Evolutionary conservation across 2,888 invertebrate species (phyloP), one percentile per base, ranked within the genome.

Genomic region (Falcaria lacertinaria): DNA sequence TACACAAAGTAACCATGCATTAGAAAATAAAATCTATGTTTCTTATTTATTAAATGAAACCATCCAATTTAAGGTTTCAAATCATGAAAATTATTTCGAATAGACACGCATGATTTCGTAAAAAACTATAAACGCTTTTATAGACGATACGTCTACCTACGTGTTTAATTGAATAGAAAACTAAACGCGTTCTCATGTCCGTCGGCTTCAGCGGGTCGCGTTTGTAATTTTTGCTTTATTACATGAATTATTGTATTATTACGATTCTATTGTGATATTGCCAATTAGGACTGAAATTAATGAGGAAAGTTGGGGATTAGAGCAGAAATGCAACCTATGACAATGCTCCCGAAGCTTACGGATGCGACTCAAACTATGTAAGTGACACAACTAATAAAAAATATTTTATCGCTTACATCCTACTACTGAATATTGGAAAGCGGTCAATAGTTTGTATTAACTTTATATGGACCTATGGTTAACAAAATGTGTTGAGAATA

Each of bases 301-400:
- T 85, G 82, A 71, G 60, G 65, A 75, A 64, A 69, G 54, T 70
- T 54, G 52, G 70, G 59, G 57, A 61, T 57, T 76, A 72, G 50
- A 64, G 45, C 56, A 59, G 62, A 60, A 52, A 85, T 83, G 81
- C 82, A 83, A 73, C 79, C 84, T 53, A 74, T 75, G 45, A 80
- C 80, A 61, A 83, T 84, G 80, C 81, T 84, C 67, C 80, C 82
- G 46, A 86, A 87, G 67, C 77, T 87, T 50, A 64, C 81, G 64
- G 84, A 85, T 52, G 73, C 82, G 47, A 81, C 84, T 50, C 89
- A 89, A 80, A 84, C 84, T 57, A 85, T 89, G 89, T 89, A 67
- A 87, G 89, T 85, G 57, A 64, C 54, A 60, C 57, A 48, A 44
- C 47, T 50, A 35, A 48, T 14, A 36, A 14, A 14, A 13, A 8